Conservation (phyloP, 1,140 invertebrate genomes). For the Microplitis mediator region DNA sequence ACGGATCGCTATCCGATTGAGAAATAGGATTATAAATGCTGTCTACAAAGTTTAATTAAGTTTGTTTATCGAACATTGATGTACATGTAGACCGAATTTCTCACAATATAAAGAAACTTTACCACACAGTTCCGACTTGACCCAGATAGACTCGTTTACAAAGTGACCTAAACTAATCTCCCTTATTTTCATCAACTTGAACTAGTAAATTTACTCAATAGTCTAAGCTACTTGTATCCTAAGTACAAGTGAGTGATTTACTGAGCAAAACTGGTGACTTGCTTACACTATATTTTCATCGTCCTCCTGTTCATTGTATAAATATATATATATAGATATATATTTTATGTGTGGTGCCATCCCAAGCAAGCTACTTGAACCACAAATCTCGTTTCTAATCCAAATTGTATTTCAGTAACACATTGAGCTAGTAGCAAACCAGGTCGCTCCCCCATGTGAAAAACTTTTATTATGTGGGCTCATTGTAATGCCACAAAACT, state of each 20-base stretch:
- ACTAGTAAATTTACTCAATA: background rate
- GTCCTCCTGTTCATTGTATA: background rate
- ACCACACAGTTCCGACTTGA: too few species aligned
- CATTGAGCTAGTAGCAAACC: background rate
- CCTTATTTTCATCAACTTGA: background rate
- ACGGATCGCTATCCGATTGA: too few species aligned
- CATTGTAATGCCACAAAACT: constrained; percentile 40
- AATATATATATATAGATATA: background rate
- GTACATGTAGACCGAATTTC: too few species aligned
- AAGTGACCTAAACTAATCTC: background rate
- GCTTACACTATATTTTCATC: background rate
- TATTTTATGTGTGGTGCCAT: background rate
- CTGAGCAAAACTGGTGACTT: background rate
- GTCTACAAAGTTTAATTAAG: too few species aligned
- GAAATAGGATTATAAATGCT: too few species aligned
- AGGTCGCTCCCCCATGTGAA: background rate
- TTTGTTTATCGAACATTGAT: too few species aligned
- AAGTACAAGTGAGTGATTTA: background rate
- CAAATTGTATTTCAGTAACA: background rate
- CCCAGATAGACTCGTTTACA: background rate
- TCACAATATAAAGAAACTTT: too few species aligned
- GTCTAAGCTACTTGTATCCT: background rate
- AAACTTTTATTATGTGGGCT: constrained; percentile 45
- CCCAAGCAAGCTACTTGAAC: background rate
- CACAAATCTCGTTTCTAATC: constrained; percentile 22